These are phyloP conservation scores for Trichonephila inaurata DNA, from an alignment of 1,140 invertebrate genomes.

Conservation along the genomic window DNA sequence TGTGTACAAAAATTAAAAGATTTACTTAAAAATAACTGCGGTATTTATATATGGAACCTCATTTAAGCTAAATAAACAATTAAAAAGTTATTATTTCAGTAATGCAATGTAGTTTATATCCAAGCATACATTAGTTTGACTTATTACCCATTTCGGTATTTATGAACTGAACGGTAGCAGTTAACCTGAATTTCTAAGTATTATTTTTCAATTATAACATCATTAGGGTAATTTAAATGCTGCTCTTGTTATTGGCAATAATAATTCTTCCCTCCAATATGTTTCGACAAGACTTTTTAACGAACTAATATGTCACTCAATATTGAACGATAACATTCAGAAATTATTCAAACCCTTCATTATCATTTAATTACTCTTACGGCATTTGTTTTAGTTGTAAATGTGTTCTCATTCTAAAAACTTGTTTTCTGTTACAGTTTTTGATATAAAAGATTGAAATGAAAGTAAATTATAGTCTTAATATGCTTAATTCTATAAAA, in stretches of 20 bases:
- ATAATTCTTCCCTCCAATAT: neutral
- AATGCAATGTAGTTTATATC: neutral
- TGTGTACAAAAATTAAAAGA: no score
- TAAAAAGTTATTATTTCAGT: no score
- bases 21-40: no score
- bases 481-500: neutral
- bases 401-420: neutral
- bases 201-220: conserved; percentile 15
- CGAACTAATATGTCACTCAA: neutral
- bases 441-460: neutral
- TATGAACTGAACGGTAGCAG: neutral
- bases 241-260: neutral
- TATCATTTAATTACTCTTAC: neutral
- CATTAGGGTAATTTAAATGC: conserved; percentile 9
- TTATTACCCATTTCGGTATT: neutral
- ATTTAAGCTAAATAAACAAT: no score
- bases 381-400: neutral
- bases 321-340: neutral
- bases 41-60: no score
- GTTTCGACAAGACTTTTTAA: neutral
- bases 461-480: neutral
- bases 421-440: neutral
- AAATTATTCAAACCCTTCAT: neutral
- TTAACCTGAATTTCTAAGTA: neutral
- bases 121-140: no score